Base-by-base conservation (phyloP, 2,888 invertebrate genomes). In the Acanthosoma haemorrhoidale region DNA sequence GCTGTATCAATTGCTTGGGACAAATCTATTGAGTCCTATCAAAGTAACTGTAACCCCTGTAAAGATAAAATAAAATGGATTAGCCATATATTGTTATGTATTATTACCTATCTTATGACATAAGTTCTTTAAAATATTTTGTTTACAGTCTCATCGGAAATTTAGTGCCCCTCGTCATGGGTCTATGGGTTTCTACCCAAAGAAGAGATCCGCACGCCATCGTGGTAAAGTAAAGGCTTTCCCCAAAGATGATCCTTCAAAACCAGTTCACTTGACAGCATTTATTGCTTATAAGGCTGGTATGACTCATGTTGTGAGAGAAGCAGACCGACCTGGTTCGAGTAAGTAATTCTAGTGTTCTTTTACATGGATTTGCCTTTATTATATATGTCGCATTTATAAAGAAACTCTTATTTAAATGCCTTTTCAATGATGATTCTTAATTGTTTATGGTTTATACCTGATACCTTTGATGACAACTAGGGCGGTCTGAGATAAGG, bases 161-260 rank as follows among this genome's bases (percentile, higher is more conserved):
- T 99, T 99, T 83, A 97, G 96, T 80, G 98, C 98, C 57, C 99
- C 99, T 77, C 93, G 99, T 77, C 99, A 99, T 88, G 99, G 99
- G 78, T 98, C 97, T 70, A 96, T 99, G 94, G 98, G 97, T 77
- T 99, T 99, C 87, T 92, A 97, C 83, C 99, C 99, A 79, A 98
- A 97, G 84, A 99, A 99, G 84, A 88, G 99, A 77, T 91, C 95
- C 76, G 88, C 88, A 76, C 90, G 96, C 79, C 96, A 96, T 85
- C 92, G 97, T 84, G 99, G 99, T 78, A 98, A 97, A 83, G 94
- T 96, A 75, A 99, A 99, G 94, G 94, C 98, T 69, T 99, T 98
- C 86, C 99, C 99, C 34, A 97, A 93, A 80, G 99, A 99, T 88
- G 96, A 99, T 81, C 84, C 91, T 32, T 88, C 85, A 78, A 98